phyloP scores from a whole-genome alignment of 92 coral and sea anemone species.

The Virgularia gustaviana region DNA sequence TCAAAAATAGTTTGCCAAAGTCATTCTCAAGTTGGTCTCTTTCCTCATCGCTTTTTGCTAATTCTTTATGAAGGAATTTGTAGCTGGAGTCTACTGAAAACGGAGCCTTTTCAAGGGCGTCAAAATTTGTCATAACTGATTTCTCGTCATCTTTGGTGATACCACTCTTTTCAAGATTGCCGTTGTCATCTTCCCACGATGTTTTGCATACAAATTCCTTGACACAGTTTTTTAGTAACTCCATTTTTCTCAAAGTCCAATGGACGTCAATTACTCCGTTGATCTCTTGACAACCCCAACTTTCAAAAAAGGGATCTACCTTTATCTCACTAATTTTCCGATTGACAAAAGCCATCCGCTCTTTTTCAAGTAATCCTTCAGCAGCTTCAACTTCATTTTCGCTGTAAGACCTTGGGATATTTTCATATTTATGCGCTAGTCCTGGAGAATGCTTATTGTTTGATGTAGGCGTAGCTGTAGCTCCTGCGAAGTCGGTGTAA shows the following conservation, averaged over 20 bases:
- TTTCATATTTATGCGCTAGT: too few species aligned
- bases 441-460: too few species aligned
- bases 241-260: conserved; percentile 46
- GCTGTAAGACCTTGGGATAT: not conserved
- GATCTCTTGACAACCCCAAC: conserved; percentile 37
- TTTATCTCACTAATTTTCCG: conserved; percentile 11
- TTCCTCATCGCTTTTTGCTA: too few species aligned
- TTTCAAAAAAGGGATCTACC: conserved; percentile 1
- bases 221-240: conserved; percentile 25
- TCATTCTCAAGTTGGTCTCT: too few species aligned
- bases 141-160: too few species aligned
- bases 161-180: not conserved
- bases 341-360: conserved; percentile 29
- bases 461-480: too few species aligned
- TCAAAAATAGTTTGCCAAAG: too few species aligned
- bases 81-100: too few species aligned
- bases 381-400: conserved; percentile 15
- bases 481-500: too few species aligned
- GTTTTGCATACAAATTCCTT: conserved; percentile 17
- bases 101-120: too few species aligned
- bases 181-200: not conserved
- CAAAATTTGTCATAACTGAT: too few species aligned
- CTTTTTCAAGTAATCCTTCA: conserved; percentile 19
- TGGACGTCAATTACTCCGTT: conserved; percentile 43
- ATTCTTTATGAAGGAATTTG: too few species aligned